phyloP scores from a whole-genome alignment of 2,797 vertebrate genomes.

The Semaprochilodus insignis region DNA sequence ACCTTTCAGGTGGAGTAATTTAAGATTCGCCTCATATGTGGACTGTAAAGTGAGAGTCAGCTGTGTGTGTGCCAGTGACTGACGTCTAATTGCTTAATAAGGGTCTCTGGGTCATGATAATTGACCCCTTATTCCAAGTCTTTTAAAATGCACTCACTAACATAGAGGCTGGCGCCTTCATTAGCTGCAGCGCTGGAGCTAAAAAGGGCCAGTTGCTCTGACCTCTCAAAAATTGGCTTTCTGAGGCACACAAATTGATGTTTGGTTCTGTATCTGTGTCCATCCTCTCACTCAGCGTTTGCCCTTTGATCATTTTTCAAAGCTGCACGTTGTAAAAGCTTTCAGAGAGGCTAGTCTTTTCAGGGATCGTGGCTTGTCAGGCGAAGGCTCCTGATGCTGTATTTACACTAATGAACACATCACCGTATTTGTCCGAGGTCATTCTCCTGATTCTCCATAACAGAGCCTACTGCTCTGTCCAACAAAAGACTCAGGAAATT shows the following conservation, averaged over 20 bases:
- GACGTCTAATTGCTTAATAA: constrained; percentile 69
- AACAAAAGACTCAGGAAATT: constrained; percentile 22
- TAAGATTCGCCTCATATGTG: constrained; percentile 38
- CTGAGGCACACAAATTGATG: constrained; percentile 80
- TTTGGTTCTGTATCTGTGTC: constrained; percentile 73
- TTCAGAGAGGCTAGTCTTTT: constrained; percentile 52
- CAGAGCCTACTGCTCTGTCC: constrained; percentile 4
- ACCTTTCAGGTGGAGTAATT: not conserved
- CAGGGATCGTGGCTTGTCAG: constrained; percentile 43
- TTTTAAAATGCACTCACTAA: constrained; percentile 54
- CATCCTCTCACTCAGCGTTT: constrained; percentile 57
- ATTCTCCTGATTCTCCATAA: constrained; percentile 24
- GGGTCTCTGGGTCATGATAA: constrained; percentile 66
- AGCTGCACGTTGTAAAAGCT: constrained; percentile 66
- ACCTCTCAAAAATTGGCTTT: constrained; percentile 70
- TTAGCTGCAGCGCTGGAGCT: constrained; percentile 73
- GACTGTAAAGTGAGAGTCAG: constrained; percentile 51
- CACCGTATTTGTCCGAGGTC: constrained; percentile 42
- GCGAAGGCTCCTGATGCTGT: constrained; percentile 34
- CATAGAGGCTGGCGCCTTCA: constrained; percentile 69
- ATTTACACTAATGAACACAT: constrained; percentile 58
- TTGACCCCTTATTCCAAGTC: constrained; percentile 65
- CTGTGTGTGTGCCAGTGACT: constrained; percentile 50
- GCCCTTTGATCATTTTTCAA: constrained; percentile 82
- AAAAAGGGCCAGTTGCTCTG: constrained; percentile 63